Evolutionary conservation across 2,797 vertebrate species (phyloP), one percentile per base, ranked within the genome.

Genomic region (Merluccius polli): DNA sequence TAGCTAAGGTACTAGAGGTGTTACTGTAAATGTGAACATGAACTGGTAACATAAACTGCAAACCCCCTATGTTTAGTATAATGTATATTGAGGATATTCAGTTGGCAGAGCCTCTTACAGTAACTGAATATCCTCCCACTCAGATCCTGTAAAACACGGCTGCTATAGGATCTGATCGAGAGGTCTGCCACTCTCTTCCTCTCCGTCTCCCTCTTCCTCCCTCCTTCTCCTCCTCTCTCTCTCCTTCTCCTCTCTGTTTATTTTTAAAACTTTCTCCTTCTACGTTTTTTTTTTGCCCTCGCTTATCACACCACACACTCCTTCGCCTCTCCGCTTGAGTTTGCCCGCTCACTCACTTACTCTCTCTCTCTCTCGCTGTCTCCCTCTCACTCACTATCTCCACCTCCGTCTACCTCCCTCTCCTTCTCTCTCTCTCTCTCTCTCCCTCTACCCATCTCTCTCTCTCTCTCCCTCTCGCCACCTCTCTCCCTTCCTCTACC

Each of bases 111-210:
- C 7, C 2, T 15, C 21, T 59, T n/a, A 65, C 44, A 21, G 44
- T 18, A 52, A 4, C 16, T 52, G 24, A 27, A 29, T 1, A 12
- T 65, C 59, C 27, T n/a, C 59, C 59, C 59, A 24, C 59, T 65
- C n/a, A 29, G 41, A 15, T 9, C n/a, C 52, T 59, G 52, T 24
- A 59, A 24, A 59, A 59, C 52, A 59, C 52, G n/a, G 21, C 52
- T 59, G 18, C 44, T 48, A 5, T 18, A 48, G 16, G 44, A 48
- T 24, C 21, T 10, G 1, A 21, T 21, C 21, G 10, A 10, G 52
- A 59, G 21, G 36, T 35, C 72, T 70, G 5, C 35, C 52, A 72
- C 11, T 48, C 31, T 70, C 68, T 79, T 33, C 72, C 36, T 38
- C 36, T 38, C 6, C 11, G 6, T 38, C 11, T 38, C 11, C 10